These are phyloP conservation scores for Trachurus trachurus DNA, from an alignment of 2,797 vertebrate species.

Conservation along the genomic window DNA sequence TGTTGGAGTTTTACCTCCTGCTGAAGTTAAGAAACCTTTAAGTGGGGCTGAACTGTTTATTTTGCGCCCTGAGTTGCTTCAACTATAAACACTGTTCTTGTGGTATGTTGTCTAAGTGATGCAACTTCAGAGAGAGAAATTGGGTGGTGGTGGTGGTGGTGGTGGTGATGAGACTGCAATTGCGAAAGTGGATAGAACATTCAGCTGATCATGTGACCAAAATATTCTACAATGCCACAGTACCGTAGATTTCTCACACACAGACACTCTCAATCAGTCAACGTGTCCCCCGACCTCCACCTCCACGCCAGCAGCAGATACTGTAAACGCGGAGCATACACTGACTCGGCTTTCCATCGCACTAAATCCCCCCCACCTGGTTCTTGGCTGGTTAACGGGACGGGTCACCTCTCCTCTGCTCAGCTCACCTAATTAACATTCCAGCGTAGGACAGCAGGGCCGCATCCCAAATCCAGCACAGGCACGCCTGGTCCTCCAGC, in stretches of 20 bases:
- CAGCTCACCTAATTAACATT: constrained; percentile 85
- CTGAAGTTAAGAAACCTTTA: constrained; percentile 18
- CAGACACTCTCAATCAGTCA: not conserved
- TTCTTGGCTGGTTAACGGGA: constrained; percentile 64
- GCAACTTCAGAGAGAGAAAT: constrained; percentile 9
- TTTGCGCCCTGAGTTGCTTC: constrained; percentile 31
- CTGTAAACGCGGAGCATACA: constrained; percentile 9
- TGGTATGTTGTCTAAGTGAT: constrained; percentile 37
- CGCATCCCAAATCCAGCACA: constrained; percentile 76
- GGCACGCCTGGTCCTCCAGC: constrained; percentile 67
- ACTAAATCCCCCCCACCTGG: constrained; percentile 54
- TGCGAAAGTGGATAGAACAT: constrained; percentile 6
- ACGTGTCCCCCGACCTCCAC: not conserved
- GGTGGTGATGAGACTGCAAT: not conserved
- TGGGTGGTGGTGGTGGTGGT: not conserved
- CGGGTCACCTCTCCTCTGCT: constrained; percentile 74
- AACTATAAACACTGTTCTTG: constrained; percentile 38
- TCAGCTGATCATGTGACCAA: not conserved
- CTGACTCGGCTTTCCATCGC: constrained; percentile 46
- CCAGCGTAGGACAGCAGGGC: constrained; percentile 72
- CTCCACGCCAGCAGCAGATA: not conserved
- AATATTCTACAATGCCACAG: not conserved
- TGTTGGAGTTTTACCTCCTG: not conserved
- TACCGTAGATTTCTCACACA: not conserved
- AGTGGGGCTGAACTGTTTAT: constrained; percentile 24